Percentiles rank a stretch among this genome's conserved stretches.
Conservation (phyloP, 2,113 vertebrate species). For the Pygoscelis adeliae region DNA sequence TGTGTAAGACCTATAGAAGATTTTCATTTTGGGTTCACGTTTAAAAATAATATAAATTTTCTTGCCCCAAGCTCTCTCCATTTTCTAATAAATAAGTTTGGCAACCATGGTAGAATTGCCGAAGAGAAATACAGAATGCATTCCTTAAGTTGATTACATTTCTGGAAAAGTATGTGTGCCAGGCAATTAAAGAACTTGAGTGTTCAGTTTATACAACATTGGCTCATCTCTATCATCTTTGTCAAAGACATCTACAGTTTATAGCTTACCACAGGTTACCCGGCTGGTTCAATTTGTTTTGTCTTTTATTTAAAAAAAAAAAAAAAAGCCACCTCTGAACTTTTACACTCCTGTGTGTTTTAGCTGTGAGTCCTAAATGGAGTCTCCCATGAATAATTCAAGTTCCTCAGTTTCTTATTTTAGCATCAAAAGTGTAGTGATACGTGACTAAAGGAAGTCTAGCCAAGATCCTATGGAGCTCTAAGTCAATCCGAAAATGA, state of each 20-base stretch:
- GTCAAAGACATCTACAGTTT: conserved; percentile 41
- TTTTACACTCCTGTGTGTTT: conserved; percentile 61
- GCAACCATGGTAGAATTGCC: neutral
- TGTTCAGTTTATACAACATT: conserved; percentile 53
- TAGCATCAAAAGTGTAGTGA: conserved; percentile 50
- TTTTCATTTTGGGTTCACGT: neutral
- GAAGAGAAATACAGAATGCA: conserved; percentile 31
- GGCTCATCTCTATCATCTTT: conserved; percentile 55
- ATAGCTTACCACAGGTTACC: conserved; percentile 31
- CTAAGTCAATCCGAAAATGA: conserved; percentile 30
- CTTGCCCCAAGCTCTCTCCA: neutral
- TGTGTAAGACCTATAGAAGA: neutral
- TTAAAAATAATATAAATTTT: conserved; percentile 28
- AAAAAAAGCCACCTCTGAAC: conserved; percentile 54
- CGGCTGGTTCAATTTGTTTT: neutral
- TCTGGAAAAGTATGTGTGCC: conserved; percentile 55
- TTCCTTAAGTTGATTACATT: conserved; percentile 59
- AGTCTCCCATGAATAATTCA: conserved; percentile 71
- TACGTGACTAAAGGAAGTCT: conserved; percentile 57
- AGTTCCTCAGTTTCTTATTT: conserved; percentile 66
- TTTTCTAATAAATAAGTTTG: conserved; percentile 51
- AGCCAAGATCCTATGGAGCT: conserved; percentile 23
- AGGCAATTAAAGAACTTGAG: conserved; percentile 60
- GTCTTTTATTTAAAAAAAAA: neutral
- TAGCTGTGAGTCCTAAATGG: conserved; percentile 63